Base-by-base conservation (phyloP, 2,888 invertebrate genomes). In the Tachina grossa region DNA sequence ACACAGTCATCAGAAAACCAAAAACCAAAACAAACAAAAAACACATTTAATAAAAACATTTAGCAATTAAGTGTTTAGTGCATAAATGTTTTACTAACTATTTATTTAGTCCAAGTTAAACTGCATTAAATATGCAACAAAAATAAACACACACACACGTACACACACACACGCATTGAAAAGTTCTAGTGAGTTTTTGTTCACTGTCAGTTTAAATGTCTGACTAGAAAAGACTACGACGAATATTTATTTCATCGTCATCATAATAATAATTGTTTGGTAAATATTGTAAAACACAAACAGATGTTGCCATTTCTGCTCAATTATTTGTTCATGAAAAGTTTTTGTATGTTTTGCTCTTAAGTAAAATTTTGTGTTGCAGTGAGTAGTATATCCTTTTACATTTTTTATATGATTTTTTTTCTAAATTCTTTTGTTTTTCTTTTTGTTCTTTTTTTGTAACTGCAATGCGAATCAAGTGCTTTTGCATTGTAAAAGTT, bases 211-310 rank as follows among this genome's bases (percentile, higher is more conserved):
- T 16, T 41, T 14, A 51, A 45, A n/a, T 45, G 61, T 41, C 74
- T 51, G 16, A 19, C 16, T 39, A 22, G 14, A 45, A n/a, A n/a
- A 45, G 16, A 22, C 9, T 57, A 39, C 31, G 9, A 45, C 43
- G 41, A 59, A 0, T 2, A 45, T 45, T 13, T 68, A 4, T 19
- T 43, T 53, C 51, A 10, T 57, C 45, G n/a, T 39, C 59, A 81
- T 71, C 45, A 59, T 69, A n/a, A 61, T 61, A 61, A 83, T 66
- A 83, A 83, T 78, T 78, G 83, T 74, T 83, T 77, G 66, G 77
- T 61, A 83, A 83, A 78, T 78, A 78, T 66, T 78, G 45, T 65
- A 72, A 66, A 72, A 66, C 72, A 51, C 65, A 59, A 66, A 72
- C 77, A 78, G 72, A 72, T 78, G 83, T 65, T 72, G 39, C 77